These are phyloP conservation scores for Spatulosminthurus flaviceps DNA, from an alignment of 2,888 invertebrate genomes.

Conservation along the genomic window DNA sequence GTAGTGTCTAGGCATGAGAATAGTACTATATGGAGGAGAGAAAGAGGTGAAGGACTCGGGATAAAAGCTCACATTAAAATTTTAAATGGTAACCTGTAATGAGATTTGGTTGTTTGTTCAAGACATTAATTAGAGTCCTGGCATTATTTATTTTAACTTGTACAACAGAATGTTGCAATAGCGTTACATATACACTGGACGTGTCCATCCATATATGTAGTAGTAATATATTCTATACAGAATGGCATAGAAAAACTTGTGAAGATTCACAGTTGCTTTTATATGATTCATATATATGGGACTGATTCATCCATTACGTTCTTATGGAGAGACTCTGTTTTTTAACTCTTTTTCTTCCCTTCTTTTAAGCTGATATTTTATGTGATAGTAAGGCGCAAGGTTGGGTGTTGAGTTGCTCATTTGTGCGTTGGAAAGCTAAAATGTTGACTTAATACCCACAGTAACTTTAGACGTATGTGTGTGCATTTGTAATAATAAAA, in stretches of 20 bases:
- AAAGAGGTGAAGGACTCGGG: constrained; percentile 43
- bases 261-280: background rate
- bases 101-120: constrained; percentile 40
- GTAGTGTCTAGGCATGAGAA: no score
- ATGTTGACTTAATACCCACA: background rate
- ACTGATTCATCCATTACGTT: constrained; percentile 18
- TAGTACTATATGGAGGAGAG: no score
- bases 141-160: constrained; percentile 20
- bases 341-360: constrained; percentile 2
- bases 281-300: no score
- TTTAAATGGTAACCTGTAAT: constrained; percentile 39
- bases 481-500: background rate
- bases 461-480: background rate
- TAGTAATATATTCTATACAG: no score
- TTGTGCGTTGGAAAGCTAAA: background rate
- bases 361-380: constrained; percentile 13
- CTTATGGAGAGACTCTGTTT: no score
- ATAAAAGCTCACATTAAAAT: constrained; percentile 38
- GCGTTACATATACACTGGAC: background rate
- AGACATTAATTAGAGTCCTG: constrained; percentile 36
- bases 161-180: background rate
- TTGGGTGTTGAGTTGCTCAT: constrained; percentile 26
- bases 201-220: background rate
- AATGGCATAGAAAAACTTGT: no score
- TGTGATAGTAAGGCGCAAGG: background rate